phyloP scores from a whole-genome alignment of 2,888 invertebrate species.

The Marasmarcha lunaedactyla region DNA sequence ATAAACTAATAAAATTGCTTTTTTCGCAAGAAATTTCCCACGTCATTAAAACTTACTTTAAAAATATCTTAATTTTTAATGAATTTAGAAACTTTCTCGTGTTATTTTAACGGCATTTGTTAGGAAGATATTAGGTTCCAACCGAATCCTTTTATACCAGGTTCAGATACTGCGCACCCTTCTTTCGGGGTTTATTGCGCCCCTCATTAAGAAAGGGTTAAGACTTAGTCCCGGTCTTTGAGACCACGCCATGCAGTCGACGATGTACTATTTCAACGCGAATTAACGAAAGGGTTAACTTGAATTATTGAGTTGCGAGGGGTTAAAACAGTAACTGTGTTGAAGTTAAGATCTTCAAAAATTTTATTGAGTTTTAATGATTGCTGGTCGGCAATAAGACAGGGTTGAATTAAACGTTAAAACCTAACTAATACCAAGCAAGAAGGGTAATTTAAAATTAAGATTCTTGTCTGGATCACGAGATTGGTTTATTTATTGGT shows the following conservation, averaged over 20 bases:
- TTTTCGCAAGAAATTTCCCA: too few species aligned
- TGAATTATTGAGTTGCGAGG: constrained; percentile 29
- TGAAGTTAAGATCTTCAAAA: background rate
- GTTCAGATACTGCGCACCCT: constrained; percentile 20
- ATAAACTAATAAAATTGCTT: too few species aligned
- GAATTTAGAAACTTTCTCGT: too few species aligned
- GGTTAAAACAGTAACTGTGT: background rate
- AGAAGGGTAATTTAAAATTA: too few species aligned
- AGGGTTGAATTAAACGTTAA: too few species aligned
- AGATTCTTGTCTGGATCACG: too few species aligned
- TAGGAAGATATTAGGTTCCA: constrained; percentile 25
- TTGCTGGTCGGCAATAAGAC: too few species aligned
- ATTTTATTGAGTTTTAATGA: too few species aligned
- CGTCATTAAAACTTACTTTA: too few species aligned
- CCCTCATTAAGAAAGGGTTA: constrained; percentile 45
- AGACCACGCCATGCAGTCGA: constrained; percentile 23
- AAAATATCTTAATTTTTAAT: too few species aligned
- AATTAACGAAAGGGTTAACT: constrained; percentile 36
- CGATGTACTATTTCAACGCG: constrained; percentile 36
- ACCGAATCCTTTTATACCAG: constrained; percentile 21
- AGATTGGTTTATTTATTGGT: too few species aligned
- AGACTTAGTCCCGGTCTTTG: constrained; percentile 29
- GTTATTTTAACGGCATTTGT: constrained; percentile 4
- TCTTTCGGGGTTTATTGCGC: constrained; percentile 24
- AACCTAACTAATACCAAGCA: too few species aligned